Conservation (phyloP, 2,797 vertebrate species). For the Chromis chromis region DNA sequence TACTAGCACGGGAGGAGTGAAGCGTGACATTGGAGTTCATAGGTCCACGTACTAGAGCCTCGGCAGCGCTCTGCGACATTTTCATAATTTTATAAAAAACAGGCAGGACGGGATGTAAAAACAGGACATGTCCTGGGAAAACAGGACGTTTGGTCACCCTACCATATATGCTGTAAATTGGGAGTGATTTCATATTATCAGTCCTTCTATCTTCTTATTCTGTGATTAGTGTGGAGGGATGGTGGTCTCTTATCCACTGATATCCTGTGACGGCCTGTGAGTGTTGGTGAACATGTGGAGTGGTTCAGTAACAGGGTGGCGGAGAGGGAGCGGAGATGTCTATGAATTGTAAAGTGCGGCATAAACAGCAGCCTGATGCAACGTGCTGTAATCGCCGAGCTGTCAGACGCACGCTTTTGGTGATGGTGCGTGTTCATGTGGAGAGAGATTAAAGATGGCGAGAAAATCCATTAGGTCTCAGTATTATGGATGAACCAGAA, state of each 20-base stretch:
- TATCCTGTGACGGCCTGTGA: slow-evolving; percentile 32
- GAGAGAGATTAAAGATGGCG: slow-evolving; percentile 48
- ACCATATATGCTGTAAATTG: no score
- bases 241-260: slow-evolving; percentile 28
- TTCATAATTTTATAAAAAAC: no score
- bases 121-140: no score
- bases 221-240: slow-evolving; percentile 15
- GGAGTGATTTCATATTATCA: no score
- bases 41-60: no score
- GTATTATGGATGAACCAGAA: slow-evolving; percentile 50
- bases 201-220: not conserved
- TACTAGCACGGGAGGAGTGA: no score
- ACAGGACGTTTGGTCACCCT: no score
- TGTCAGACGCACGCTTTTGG: slow-evolving; percentile 55
- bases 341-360: slow-evolving; percentile 44
- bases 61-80: no score
- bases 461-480: slow-evolving; percentile 54
- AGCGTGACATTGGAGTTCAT: no score
- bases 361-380: slow-evolving; percentile 72
- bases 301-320: not conserved
- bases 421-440: slow-evolving; percentile 45
- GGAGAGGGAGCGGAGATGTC: slow-evolving; percentile 33
- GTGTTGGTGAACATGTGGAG: slow-evolving; percentile 19
- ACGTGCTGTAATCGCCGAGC: slow-evolving; percentile 61
- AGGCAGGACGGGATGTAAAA: no score